phyloP scores from a whole-genome alignment of 2,797 vertebrate genomes.

The Odontamblyopus lacepedii region DNA sequence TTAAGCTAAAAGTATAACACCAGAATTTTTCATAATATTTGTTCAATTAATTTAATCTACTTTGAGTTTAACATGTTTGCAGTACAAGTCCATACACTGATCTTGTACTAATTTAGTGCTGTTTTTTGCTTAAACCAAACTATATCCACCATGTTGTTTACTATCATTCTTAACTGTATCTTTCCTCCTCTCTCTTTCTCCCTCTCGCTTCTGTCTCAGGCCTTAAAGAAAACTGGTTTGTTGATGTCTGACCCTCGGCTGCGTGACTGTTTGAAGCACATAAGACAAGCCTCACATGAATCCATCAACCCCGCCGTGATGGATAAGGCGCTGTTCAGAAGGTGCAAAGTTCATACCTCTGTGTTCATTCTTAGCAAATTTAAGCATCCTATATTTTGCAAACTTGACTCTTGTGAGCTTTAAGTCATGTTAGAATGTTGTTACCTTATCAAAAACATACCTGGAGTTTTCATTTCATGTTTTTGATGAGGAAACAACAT shows the following conservation, averaged over 20 bases:
- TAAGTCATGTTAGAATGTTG: too few species aligned
- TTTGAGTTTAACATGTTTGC: neutral
- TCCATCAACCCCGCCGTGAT: slow-evolving; percentile 79
- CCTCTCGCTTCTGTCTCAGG: slow-evolving; percentile 61
- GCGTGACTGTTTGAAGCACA: slow-evolving; percentile 82
- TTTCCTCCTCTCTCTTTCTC: neutral
- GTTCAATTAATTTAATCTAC: too few species aligned
- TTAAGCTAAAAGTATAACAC: too few species aligned
- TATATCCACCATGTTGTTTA: too few species aligned
- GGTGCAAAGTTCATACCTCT: slow-evolving; percentile 62
- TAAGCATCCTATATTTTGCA: too few species aligned
- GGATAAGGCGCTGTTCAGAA: slow-evolving; percentile 86
- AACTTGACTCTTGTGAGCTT: too few species aligned
- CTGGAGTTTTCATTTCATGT: too few species aligned
- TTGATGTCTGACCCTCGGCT: slow-evolving; percentile 88
- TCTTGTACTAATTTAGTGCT: neutral
- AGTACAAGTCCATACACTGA: neutral
- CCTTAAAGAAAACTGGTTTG: slow-evolving; percentile 84
- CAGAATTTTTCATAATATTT: too few species aligned
- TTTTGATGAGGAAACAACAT: too few species aligned
- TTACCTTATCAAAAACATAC: too few species aligned
- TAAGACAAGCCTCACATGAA: slow-evolving; percentile 76
- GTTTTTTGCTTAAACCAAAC: neutral
- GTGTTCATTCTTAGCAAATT: neutral
- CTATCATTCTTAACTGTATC: too few species aligned